These are phyloP conservation scores for Caenorhabditis sinica DNA, from an alignment of 2,888 invertebrate species.

Conservation along the genomic window DNA sequence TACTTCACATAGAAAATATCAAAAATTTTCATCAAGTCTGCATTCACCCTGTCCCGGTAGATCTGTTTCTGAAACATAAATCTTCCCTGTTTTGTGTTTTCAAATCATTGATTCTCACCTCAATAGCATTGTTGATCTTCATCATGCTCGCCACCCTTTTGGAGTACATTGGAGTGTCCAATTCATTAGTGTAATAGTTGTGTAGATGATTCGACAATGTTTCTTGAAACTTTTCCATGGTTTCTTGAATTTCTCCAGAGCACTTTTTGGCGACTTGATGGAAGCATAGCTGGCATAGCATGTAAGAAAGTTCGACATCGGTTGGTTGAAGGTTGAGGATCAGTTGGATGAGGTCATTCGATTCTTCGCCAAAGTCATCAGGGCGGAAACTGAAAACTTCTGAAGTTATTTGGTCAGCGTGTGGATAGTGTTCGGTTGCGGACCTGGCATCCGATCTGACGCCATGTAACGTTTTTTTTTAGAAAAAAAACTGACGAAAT, in stretches of 20 bases:
- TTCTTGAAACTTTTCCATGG: conserved; percentile 39
- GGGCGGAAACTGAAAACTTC: conserved; percentile 11
- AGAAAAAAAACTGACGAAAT: too few relatives aligned
- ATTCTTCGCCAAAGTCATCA: background rate
- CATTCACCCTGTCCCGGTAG: background rate
- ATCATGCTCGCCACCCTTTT: conserved; percentile 62
- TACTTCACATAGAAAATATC: conserved; percentile 38
- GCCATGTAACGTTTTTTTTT: too few relatives aligned
- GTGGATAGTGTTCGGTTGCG: too few relatives aligned
- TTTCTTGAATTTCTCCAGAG: conserved; percentile 11
- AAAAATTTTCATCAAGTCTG: conserved; percentile 17
- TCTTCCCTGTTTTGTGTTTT: background rate
- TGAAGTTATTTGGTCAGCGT: background rate
- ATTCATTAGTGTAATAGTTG: conserved; percentile 50
- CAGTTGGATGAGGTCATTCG: conserved; percentile 29
- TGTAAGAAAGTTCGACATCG: conserved; percentile 50
- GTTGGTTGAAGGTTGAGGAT: conserved; percentile 42
- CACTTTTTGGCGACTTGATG: conserved; percentile 39
- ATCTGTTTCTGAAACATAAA: background rate
- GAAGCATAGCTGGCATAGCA: conserved; percentile 55
- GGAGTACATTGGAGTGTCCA: conserved; percentile 56
- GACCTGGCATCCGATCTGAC: too few relatives aligned
- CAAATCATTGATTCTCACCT: background rate
- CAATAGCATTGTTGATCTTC: conserved; percentile 40
- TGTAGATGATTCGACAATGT: conserved; percentile 57